phyloP scores from a whole-genome alignment of 1,140 invertebrate species.

The Bombus affinis region DNA sequence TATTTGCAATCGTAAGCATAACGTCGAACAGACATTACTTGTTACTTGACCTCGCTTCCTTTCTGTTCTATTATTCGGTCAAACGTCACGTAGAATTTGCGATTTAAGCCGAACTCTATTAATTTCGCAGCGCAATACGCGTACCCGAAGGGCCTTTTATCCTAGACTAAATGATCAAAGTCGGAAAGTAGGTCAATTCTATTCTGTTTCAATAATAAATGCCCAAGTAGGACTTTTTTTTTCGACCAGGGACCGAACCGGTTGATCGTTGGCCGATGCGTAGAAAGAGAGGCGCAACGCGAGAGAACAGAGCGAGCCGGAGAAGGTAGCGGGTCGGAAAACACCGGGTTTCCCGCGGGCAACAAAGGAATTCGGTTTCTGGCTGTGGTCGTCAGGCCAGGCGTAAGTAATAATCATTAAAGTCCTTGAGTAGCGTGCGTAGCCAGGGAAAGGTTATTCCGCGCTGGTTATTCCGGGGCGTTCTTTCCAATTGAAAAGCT shows the following conservation, averaged over 20 bases:
- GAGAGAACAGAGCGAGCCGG: neutral
- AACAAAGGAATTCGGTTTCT: conserved; percentile 45
- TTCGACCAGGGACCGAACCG: neutral
- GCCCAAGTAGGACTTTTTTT: neutral
- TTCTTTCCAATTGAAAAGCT: conserved; percentile 58
- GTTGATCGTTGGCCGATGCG: neutral
- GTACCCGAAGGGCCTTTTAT: neutral
- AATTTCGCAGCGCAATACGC: neutral
- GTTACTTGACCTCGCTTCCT: too few species aligned
- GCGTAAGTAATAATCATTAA: conserved; percentile 51
- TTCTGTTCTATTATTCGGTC: neutral
- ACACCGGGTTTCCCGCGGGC: conserved; percentile 7
- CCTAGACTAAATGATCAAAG: neutral
- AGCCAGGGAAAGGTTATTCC: conserved; percentile 27
- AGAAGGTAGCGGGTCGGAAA: conserved; percentile 9
- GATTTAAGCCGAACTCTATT: neutral
- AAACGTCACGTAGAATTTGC: too few species aligned
- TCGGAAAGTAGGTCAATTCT: conserved; percentile 12
- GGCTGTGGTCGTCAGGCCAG: conserved; percentile 11
- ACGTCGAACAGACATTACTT: accelerated
- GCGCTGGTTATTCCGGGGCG: conserved; percentile 28
- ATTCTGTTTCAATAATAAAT: neutral
- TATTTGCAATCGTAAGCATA: too few species aligned
- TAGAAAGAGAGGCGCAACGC: neutral
- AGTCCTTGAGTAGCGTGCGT: conserved; percentile 43